Evolutionary conservation across 2,797 vertebrate species (phyloP).

Genomic region (Remorina albescens): DNA sequence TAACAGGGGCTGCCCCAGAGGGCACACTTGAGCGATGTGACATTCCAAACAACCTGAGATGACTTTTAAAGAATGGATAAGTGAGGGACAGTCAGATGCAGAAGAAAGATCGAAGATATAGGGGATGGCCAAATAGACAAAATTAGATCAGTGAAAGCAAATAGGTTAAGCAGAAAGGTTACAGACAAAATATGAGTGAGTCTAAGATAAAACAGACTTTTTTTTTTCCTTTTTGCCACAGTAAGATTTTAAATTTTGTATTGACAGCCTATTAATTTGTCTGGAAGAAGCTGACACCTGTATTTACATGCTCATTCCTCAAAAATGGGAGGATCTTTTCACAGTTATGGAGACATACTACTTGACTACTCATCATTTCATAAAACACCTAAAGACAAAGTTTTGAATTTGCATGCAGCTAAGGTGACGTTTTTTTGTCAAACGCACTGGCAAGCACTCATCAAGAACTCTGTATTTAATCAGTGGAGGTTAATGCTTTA

Average conservation of each 20-base stretch:
- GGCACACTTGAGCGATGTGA: slow-evolving; percentile 77
- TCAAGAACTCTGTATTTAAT: slow-evolving; percentile 82
- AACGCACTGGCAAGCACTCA: slow-evolving; percentile 56
- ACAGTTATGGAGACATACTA: slow-evolving; percentile 41
- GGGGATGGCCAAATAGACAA: slow-evolving; percentile 42
- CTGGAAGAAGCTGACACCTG: slow-evolving; percentile 9
- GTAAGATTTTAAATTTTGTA: slow-evolving; percentile 4
- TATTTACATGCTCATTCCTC: background rate
- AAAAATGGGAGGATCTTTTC: background rate
- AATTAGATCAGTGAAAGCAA: slow-evolving; percentile 78
- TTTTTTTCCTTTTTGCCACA: slow-evolving; percentile 11
- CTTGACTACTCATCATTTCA: slow-evolving; percentile 47
- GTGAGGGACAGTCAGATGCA: slow-evolving; percentile 66
- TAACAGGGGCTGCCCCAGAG: slow-evolving; percentile 71
- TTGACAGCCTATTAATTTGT: slow-evolving; percentile 6
- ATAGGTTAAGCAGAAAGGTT: slow-evolving; percentile 77
- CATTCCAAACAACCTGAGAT: slow-evolving; percentile 77
- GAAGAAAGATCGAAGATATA: slow-evolving; percentile 36
- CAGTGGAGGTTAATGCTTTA: slow-evolving; percentile 85
- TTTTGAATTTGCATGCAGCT: slow-evolving; percentile 61
- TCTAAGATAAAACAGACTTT: slow-evolving; percentile 21
- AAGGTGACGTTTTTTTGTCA: slow-evolving; percentile 54
- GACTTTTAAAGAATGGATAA: slow-evolving; percentile 77
- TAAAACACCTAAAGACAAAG: slow-evolving; percentile 37
- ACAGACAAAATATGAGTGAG: slow-evolving; percentile 49